Conservation (phyloP, 2,888 invertebrate genomes). For the Noctua pronuba region DNA sequence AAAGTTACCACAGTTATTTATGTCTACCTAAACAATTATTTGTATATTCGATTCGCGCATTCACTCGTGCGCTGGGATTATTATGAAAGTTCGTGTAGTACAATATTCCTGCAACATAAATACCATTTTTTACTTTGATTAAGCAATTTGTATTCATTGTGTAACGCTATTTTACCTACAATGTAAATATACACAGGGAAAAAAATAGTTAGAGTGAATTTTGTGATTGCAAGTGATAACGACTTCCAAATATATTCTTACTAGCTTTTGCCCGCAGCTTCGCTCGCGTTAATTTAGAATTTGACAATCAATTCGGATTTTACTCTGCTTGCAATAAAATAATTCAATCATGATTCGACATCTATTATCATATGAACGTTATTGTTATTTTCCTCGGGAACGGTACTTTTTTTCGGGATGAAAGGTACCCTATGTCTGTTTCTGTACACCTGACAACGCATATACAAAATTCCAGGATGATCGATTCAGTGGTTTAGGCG, state of each 20-base stretch:
- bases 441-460: too few species aligned
- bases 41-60: conserved; percentile 53
- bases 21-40: conserved; percentile 37
- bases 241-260: conserved; percentile 10
- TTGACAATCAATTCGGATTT: too few species aligned
- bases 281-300: too few species aligned
- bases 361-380: too few species aligned
- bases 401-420: too few species aligned
- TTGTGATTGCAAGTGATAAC: conserved; percentile 41
- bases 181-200: conserved; percentile 42
- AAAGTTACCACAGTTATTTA: conserved; percentile 15
- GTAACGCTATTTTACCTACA: conserved; percentile 42
- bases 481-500: too few species aligned
- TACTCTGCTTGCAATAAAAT: too few species aligned
- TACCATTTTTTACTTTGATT: conserved; percentile 40
- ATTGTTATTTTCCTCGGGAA: too few species aligned
- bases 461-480: too few species aligned
- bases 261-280: too few species aligned
- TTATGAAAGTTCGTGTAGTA: conserved; percentile 45
- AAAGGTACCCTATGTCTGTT: too few species aligned
- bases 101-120: conserved; percentile 53
- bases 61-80: conserved; percentile 32
- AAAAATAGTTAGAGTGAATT: conserved; percentile 29
- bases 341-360: too few species aligned
- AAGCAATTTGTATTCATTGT: conserved; percentile 60